phyloP scores from a whole-genome alignment of 53 echinoderm and acorn worm genomes.

The Actinopyga echinites region DNA sequence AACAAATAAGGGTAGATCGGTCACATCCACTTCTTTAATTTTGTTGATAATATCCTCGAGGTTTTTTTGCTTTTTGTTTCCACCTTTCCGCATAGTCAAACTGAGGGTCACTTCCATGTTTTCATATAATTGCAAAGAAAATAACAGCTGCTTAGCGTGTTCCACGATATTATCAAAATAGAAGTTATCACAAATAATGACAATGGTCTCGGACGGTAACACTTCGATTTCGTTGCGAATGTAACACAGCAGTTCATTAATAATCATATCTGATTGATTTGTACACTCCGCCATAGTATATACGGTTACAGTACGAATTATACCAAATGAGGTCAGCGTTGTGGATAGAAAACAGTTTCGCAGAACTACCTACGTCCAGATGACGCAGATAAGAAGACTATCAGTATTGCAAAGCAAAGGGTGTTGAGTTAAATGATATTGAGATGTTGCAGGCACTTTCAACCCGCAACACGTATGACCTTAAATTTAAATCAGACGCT shows the following conservation, averaged over 20 bases:
- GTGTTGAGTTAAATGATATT: too few relatives aligned
- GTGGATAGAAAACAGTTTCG: background rate
- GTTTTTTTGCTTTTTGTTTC: background rate
- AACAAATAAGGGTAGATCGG: background rate
- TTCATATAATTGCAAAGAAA: background rate
- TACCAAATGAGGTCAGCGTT: background rate
- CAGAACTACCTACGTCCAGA: background rate
- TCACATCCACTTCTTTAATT: background rate
- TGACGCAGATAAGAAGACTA: background rate
- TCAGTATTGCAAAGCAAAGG: too few relatives aligned
- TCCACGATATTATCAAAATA: background rate
- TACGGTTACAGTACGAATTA: background rate
- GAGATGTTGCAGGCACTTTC: too few relatives aligned
- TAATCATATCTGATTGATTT: background rate
- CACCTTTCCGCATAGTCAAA: background rate
- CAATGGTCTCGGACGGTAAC: background rate
- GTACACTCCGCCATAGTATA: background rate
- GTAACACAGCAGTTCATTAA: slow-evolving; percentile 12
- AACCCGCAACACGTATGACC: too few relatives aligned
- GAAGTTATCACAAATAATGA: background rate
- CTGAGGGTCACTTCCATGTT: slow-evolving; percentile 1
- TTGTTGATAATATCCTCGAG: background rate
- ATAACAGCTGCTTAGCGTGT: background rate
- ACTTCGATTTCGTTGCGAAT: background rate
- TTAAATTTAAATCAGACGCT: too few relatives aligned